A percentile compares a stretch with the other conserved stretches of the same genome.
phyloP scores from a whole-genome alignment of 2,113 vertebrate species.

The Tragelaphus strepsiceros region DNA sequence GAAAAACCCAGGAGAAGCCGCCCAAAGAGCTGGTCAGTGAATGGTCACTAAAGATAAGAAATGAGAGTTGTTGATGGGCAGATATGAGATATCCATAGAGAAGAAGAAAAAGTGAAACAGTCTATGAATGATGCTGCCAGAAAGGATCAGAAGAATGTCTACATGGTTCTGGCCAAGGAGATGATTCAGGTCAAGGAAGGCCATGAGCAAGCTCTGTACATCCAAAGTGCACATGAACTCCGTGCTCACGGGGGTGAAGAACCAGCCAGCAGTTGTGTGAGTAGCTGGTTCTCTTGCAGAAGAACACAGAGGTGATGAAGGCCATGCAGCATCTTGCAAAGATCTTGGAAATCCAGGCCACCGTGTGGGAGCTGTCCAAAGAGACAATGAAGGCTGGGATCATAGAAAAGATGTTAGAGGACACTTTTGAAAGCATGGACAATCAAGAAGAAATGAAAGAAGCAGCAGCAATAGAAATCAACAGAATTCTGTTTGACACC shows the following conservation, averaged over 20 bases:
- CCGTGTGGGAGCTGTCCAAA: slow-evolving; percentile 95
- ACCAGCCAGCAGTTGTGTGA: slow-evolving; percentile 82
- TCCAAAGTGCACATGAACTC: neutral
- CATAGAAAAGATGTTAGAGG: neutral
- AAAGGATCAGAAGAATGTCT: neutral
- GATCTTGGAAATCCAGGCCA: slow-evolving; percentile 96
- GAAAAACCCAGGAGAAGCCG: neutral
- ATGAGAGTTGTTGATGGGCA: neutral
- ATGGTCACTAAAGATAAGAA: neutral
- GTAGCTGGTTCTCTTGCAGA: slow-evolving; percentile 93
- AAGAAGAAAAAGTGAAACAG: neutral
- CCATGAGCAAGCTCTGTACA: neutral
- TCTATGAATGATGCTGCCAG: neutral
- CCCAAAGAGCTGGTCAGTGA: neutral
- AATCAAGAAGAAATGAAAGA: neutral
- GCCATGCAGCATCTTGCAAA: slow-evolving; percentile 96
- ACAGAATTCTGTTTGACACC: slow-evolving; percentile 97
- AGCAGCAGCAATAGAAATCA: slow-evolving; percentile 83
- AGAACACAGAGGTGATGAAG: slow-evolving; percentile 98
- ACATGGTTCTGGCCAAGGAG: neutral
- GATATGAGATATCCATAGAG: neutral
- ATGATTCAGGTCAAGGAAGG: neutral
- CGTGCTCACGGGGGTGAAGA: neutral
- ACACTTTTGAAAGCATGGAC: neutral
- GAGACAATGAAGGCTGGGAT: slow-evolving; percentile 94